Evolutionary conservation across 1,140 invertebrate genomes (phyloP).

Genomic region (Drosophila insularis): DNA sequence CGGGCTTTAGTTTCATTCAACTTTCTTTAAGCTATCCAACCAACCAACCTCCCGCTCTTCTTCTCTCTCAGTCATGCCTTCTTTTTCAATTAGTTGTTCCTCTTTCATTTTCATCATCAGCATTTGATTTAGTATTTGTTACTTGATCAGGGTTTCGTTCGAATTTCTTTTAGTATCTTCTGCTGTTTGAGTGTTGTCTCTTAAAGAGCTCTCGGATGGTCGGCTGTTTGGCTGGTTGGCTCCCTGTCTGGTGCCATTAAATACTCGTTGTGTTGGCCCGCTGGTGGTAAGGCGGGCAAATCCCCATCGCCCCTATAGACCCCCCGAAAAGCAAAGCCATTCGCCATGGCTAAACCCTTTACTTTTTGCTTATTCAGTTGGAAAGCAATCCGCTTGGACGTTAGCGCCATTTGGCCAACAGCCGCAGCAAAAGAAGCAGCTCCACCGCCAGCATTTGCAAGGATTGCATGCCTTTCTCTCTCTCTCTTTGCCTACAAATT

Average conservation of each 20-base stretch:
- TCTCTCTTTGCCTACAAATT: constrained; percentile 58
- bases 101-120: constrained; percentile 46
- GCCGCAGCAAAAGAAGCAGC: background rate
- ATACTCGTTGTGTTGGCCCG: constrained; percentile 58
- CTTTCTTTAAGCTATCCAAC: constrained; percentile 56
- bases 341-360: constrained; percentile 33
- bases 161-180: constrained; percentile 5
- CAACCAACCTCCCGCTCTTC: constrained; percentile 4
- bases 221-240: constrained; percentile 50
- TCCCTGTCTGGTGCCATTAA: constrained; percentile 60
- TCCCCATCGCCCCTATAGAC: constrained; percentile 6
- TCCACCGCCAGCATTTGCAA: constrained; percentile 27
- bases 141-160: background rate
- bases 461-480: constrained; percentile 33
- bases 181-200: background rate
- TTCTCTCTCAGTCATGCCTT: background rate
- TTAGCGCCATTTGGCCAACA: constrained; percentile 33
- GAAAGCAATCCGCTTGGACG: constrained; percentile 58
- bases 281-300: constrained; percentile 42
- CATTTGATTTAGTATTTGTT: constrained; percentile 26
- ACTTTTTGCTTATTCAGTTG: constrained; percentile 70
- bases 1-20: constrained; percentile 48
- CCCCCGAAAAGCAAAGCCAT: background rate
- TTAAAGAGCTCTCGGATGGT: constrained; percentile 3
- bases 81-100: constrained; percentile 45